Evolutionary conservation across 2,888 invertebrate species (phyloP).

Genomic region (Criorhina ranunculi): DNA sequence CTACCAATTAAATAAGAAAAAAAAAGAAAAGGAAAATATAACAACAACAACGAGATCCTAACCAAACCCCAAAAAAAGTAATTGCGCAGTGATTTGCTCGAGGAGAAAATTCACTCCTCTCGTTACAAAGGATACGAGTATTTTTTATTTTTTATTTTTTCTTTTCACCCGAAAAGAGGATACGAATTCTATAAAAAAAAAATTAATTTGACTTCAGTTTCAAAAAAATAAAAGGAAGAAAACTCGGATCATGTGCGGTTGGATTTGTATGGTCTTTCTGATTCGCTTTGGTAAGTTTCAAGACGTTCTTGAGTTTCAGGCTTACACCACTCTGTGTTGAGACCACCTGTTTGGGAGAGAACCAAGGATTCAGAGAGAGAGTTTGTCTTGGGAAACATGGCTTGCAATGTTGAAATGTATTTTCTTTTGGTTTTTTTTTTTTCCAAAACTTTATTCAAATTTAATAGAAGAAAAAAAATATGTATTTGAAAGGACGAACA

Average conservation of each 20-base stretch:
- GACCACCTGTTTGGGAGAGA: conserved; percentile 76
- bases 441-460: not conserved
- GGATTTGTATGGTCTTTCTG: conserved; percentile 39
- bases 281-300: conserved; percentile 59
- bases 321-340: not conserved
- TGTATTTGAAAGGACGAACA: not conserved
- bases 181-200: conserved; percentile 4
- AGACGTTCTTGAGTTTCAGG: no score
- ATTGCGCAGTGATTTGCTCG: conserved; percentile 73
- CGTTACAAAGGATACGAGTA: conserved; percentile 38
- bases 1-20: conserved; percentile 5
- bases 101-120: conserved; percentile 30
- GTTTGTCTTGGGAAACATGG: conserved; percentile 38
- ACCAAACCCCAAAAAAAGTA: conserved; percentile 59
- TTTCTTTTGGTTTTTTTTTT: conserved; percentile 1
- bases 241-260: conserved; percentile 59
- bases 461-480: conserved; percentile 7
- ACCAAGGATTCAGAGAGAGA: not conserved
- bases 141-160: no score
- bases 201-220: not conserved
- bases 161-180: conserved; percentile 17
- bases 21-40: conserved; percentile 34
- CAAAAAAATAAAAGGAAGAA: not conserved
- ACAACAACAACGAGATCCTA: conserved; percentile 52
- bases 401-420: conserved; percentile 8